Conservation (phyloP, 2,797 vertebrate genomes). For the Chlorospingus flavigularis region DNA sequence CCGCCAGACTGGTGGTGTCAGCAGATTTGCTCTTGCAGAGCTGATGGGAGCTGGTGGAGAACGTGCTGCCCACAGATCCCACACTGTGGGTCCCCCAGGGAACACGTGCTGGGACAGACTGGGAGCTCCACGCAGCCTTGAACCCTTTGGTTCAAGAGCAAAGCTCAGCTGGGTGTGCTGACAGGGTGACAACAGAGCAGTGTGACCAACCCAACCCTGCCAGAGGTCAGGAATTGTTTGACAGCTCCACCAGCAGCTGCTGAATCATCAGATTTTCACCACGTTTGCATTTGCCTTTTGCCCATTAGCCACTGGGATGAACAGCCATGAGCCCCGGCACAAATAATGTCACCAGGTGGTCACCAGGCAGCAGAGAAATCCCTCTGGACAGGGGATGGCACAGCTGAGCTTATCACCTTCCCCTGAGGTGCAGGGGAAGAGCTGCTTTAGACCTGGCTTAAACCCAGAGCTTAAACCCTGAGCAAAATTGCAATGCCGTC, state of each 20-base stretch:
- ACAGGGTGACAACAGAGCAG: not conserved
- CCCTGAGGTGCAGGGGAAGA: not conserved
- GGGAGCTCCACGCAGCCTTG: rapidly evolving
- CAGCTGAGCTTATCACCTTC: rapidly evolving
- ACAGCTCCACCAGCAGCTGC: not conserved
- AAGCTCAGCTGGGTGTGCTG: not conserved
- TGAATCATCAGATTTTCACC: not conserved
- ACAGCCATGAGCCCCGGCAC: rapidly evolving
- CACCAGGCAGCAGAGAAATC: not conserved
- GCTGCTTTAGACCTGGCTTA: not conserved
- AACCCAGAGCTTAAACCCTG: not conserved
- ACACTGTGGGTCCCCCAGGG: not conserved
- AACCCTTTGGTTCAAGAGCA: rapidly evolving
- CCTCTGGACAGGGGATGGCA: not conserved
- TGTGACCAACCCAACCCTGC: rapidly evolving
- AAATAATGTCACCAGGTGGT: not conserved
- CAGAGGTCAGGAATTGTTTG: not conserved
- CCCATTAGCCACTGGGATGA: not conserved
- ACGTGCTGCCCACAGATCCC: not conserved
- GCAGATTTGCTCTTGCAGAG: not conserved
- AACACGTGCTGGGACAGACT: not conserved
- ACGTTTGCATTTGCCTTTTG: not conserved
- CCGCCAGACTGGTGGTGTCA: not conserved
- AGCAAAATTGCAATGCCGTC: no score
- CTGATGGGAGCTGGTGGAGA: not conserved